Percentiles rank a stretch among this genome's conserved stretches.
Evolutionary conservation across 2,797 vertebrate species (phyloP).

Genomic region (Limnodromus scolopaceus): DNA sequence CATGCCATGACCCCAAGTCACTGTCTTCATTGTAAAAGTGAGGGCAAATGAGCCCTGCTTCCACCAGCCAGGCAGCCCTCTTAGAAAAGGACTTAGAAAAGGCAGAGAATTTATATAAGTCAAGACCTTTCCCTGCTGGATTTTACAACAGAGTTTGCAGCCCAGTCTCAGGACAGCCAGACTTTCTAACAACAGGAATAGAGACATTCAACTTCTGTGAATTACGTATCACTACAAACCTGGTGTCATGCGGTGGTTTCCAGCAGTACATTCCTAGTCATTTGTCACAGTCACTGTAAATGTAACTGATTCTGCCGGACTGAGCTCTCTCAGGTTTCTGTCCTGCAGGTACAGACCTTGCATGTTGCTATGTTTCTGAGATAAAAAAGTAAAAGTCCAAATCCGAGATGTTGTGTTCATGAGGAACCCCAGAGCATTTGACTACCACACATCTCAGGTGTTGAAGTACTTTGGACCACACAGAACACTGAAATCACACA

Average conservation of each 20-base stretch:
- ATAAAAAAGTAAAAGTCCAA: neutral
- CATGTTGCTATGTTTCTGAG: neutral
- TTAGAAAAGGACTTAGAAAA: neutral
- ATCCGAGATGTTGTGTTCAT: neutral
- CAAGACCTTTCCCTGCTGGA: neutral
- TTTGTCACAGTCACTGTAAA: neutral
- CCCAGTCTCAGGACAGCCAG: neutral
- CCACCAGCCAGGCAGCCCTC: neutral
- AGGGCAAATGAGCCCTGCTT: neutral
- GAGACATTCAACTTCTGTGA: neutral
- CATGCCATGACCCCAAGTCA: rapidly evolving
- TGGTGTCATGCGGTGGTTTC: neutral
- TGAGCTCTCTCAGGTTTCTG: neutral
- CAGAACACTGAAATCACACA: neutral
- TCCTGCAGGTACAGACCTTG: neutral
- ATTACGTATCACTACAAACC: neutral
- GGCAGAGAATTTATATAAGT: neutral
- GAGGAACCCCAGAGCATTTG: neutral
- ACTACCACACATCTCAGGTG: neutral
- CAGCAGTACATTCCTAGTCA: neutral
- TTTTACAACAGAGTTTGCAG: neutral
- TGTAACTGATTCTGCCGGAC: neutral
- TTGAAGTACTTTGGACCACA: neutral
- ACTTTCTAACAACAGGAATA: neutral
- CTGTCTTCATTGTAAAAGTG: rapidly evolving